Conservation (phyloP, 2,113 vertebrate genomes). For the Oophaga pumilio region DNA sequence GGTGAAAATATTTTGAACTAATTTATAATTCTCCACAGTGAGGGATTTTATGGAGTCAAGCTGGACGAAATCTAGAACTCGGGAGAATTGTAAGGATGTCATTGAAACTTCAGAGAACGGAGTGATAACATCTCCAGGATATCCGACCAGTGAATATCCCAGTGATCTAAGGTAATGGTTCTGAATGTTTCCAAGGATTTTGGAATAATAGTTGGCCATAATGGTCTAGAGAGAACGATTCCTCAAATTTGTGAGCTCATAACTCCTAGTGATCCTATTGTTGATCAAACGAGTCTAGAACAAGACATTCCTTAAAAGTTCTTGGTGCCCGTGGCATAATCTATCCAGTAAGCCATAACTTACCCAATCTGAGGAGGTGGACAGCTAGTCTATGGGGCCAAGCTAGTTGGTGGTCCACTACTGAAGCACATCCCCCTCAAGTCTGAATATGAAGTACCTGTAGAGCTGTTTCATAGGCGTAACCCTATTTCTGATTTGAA, state of each 20-base stretch:
- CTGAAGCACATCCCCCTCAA: not conserved
- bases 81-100: not conserved
- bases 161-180: slow-evolving; percentile 3
- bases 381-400: not conserved
- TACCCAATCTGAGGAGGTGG: not conserved
- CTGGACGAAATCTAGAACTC: not conserved
- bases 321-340: not conserved
- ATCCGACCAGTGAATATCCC: not conserved
- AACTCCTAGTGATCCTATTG: too few relatives aligned
- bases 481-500: too few relatives aligned
- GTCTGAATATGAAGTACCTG: too few relatives aligned
- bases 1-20: not conserved
- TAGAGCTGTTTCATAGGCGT: too few relatives aligned
- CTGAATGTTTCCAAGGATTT: not conserved
- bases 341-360: not conserved
- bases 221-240: not conserved
- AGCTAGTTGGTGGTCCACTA: not conserved
- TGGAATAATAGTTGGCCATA: not conserved
- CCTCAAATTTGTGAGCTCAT: too few relatives aligned
- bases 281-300: too few relatives aligned
- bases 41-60: not conserved
- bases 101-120: not conserved
- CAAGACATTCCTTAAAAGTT: not conserved
- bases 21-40: not conserved
- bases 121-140: not conserved